A percentile compares a stretch with the other conserved stretches of the same genome.
Evolutionary conservation across 2,888 invertebrate species (phyloP).

Genomic region (Campoplex nolae): DNA sequence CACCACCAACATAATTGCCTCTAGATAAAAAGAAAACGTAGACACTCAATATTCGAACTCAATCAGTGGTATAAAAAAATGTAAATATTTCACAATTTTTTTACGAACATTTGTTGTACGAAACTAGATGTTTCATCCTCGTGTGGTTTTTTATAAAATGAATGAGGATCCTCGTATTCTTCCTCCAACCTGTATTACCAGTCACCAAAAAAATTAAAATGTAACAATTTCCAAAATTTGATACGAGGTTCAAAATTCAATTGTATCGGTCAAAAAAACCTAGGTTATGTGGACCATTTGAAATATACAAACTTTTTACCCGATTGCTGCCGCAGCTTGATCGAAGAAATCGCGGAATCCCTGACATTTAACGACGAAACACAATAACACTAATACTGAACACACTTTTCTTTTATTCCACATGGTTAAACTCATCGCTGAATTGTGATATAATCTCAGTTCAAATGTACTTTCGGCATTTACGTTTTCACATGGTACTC

Average conservation of each 20-base stretch:
- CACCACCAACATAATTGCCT: not conserved
- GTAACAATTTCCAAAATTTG: not conserved
- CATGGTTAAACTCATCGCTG: not conserved
- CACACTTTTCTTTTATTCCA: conserved; percentile 16
- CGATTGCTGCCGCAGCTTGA: not conserved
- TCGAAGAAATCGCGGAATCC: conserved; percentile 6
- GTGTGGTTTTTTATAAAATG: conserved; percentile 73
- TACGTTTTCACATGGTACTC: not conserved
- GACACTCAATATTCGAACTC: not conserved
- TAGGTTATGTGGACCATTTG: conserved; percentile 14
- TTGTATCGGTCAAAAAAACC: not conserved
- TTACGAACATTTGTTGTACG: conserved; percentile 1
- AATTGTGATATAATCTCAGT: not conserved
- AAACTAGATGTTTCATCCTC: not conserved
- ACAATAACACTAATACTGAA: conserved; percentile 20
- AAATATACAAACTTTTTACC: conserved; percentile 19
- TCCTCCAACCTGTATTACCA: not conserved
- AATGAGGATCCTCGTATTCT: conserved; percentile 74
- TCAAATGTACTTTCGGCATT: not conserved
- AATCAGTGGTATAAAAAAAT: not conserved
- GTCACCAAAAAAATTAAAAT: not conserved
- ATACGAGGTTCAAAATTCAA: not conserved
- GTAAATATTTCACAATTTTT: not conserved
- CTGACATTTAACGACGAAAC: not conserved
- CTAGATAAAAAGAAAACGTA: not conserved